These are phyloP conservation scores for Caenorhabditis afra DNA, from an alignment of 2,888 invertebrate species.

Conservation along the genomic window DNA sequence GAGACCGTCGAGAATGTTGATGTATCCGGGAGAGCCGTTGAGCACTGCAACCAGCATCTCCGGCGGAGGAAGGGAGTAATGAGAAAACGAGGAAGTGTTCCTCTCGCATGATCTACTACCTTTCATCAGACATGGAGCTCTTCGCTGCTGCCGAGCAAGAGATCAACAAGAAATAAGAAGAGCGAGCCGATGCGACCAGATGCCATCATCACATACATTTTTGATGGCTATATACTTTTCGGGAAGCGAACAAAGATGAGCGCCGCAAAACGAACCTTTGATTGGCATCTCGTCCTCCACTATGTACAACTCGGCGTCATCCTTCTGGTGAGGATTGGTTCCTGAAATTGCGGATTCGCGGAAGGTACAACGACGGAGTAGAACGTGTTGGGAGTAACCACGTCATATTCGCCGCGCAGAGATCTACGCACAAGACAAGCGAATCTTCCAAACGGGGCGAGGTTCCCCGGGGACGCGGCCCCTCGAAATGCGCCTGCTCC, in stretches of 20 bases:
- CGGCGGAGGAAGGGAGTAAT: neutral
- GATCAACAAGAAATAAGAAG: constrained; percentile 26
- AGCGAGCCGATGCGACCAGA: constrained; percentile 22
- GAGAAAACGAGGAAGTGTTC: constrained; percentile 12
- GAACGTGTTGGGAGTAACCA: constrained; percentile 29
- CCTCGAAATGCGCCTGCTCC: constrained; percentile 38
- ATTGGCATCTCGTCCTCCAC: constrained; percentile 86
- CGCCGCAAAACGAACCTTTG: constrained; percentile 82
- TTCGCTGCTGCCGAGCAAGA: constrained; percentile 9
- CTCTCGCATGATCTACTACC: constrained; percentile 17
- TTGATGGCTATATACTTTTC: constrained; percentile 45
- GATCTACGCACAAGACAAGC: constrained; percentile 31
- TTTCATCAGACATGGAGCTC: constrained; percentile 43
- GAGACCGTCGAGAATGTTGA: constrained; percentile 96
- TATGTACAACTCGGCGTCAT: constrained; percentile 76
- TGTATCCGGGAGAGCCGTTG: constrained; percentile 96
- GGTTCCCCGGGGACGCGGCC: constrained; percentile 21
- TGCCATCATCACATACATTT: constrained; percentile 46
- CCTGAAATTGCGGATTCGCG: constrained; percentile 81
- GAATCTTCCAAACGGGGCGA: constrained; percentile 7
- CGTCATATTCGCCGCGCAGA: neutral
- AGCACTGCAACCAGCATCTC: constrained; percentile 84
- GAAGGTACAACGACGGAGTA: neutral
- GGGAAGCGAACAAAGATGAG: constrained; percentile 29
- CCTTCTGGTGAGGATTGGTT: constrained; percentile 94